A percentile compares a stretch with the other conserved stretches of the same genome.
These are phyloP conservation scores for Acrossocheilus fasciatus DNA, from an alignment of 2,797 vertebrate genomes.

Conservation along the genomic window DNA sequence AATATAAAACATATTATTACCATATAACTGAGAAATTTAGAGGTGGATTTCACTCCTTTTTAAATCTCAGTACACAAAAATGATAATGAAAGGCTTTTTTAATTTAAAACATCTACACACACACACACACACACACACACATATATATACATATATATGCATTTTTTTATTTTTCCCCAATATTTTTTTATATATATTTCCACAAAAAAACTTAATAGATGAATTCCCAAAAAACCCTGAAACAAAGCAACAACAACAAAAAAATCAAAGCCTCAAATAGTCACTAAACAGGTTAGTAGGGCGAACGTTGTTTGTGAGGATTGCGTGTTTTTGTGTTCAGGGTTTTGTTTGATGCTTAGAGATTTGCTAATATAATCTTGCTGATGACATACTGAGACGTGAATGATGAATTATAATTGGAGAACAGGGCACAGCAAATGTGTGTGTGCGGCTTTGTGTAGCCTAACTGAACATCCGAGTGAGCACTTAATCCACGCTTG, in stretches of 20 bases:
- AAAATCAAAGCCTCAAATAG: background rate
- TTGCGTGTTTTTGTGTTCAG: slow-evolving; percentile 10
- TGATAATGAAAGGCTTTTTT: background rate
- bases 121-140: too few species aligned
- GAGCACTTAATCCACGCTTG: slow-evolving; percentile 33
- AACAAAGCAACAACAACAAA: background rate
- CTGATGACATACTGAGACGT: slow-evolving; percentile 26
- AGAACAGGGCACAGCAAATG: slow-evolving; percentile 40
- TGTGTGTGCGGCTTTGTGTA: slow-evolving; percentile 12
- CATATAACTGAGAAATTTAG: background rate
- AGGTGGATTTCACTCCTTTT: background rate
- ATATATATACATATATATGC: too few species aligned
- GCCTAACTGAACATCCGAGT: slow-evolving; percentile 25
- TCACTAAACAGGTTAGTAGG: background rate
- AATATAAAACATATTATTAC: background rate
- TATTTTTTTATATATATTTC: too few species aligned
- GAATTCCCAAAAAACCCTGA: background rate
- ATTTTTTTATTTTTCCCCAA: too few species aligned
- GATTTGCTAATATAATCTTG: slow-evolving; percentile 52
- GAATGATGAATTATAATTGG: slow-evolving; percentile 45
- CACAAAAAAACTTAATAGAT: too few species aligned
- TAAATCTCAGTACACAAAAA: background rate
- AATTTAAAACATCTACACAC: background rate
- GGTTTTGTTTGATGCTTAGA: slow-evolving; percentile 13
- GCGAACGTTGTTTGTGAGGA: background rate